These are phyloP conservation scores for Metopolophium dirhodum DNA, from an alignment of 1,140 invertebrate genomes.

Conservation along the genomic window DNA sequence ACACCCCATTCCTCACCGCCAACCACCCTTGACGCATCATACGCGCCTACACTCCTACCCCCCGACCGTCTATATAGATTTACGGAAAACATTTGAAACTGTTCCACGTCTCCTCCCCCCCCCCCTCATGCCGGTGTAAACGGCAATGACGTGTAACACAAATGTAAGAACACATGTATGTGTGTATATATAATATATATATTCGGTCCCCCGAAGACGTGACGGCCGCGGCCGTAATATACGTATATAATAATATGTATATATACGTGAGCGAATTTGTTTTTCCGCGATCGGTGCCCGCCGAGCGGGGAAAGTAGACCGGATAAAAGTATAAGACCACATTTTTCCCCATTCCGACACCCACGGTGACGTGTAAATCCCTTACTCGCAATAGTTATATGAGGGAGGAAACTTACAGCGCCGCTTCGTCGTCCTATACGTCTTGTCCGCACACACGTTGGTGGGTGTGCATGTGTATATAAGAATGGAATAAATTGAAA, in stretches of 20 bases:
- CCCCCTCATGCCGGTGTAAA: no score
- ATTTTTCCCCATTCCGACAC: neutral
- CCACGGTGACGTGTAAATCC: constrained; percentile 45
- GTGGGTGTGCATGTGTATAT: no score
- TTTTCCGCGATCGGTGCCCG: neutral
- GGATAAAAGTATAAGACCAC: constrained; percentile 30
- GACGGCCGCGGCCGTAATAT: neutral
- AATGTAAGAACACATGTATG: neutral
- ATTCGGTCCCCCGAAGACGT: neutral
- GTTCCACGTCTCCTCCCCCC: neutral
- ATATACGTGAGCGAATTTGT: constrained; percentile 37
- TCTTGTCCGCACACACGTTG: no score
- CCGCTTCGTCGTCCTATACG: neutral
- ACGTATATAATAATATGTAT: neutral
- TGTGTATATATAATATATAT: neutral
- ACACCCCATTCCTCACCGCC: no score
- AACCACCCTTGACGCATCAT: neutral
- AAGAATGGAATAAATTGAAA: constrained; percentile 39
- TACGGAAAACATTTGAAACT: neutral
- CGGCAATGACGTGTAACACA: neutral
- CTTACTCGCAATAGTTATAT: constrained; percentile 39
- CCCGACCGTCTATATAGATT: neutral
- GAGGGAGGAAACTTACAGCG: constrained; percentile 15
- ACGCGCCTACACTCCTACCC: neutral
- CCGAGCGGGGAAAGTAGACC: neutral